These are phyloP conservation scores for Eriocheir sinensis DNA, from an alignment of 1,140 invertebrate species.

Conservation along the genomic window DNA sequence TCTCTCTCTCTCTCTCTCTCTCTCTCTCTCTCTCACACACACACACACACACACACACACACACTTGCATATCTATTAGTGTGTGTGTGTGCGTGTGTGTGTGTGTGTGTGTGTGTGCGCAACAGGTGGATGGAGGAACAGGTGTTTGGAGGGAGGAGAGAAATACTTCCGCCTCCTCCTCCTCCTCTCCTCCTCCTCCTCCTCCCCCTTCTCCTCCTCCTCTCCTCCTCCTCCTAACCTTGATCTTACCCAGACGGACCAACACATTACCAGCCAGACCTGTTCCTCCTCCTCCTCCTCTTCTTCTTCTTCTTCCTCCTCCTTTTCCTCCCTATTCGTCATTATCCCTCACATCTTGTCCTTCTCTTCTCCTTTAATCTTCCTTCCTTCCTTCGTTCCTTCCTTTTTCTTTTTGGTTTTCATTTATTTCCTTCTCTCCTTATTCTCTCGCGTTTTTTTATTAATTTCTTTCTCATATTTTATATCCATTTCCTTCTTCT, in stretches of 20 bases:
- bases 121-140: no score
- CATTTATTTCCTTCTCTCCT: background rate
- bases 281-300: background rate
- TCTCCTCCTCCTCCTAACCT: background rate
- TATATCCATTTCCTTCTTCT: no score
- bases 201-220: background rate
- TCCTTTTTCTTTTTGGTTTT: no score
- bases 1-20: no score
- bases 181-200: conserved; percentile 8
- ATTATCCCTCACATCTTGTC: no score
- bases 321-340: background rate
- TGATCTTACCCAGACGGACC: background rate
- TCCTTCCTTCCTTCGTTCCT: background rate
- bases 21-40: no score
- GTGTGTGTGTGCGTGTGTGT: no score
- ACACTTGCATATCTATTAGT: no score
- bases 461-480: background rate
- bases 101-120: no score
- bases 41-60: no score
- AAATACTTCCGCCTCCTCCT: conserved; percentile 35
- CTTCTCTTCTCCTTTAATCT: background rate
- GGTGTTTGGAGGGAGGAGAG: no score
- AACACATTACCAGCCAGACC: no score
- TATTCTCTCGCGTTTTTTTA: background rate
- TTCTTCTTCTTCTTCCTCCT: background rate